These are phyloP conservation scores for Xiphias gladius DNA, from an alignment of 2,113 vertebrate genomes.

Conservation along the genomic window DNA sequence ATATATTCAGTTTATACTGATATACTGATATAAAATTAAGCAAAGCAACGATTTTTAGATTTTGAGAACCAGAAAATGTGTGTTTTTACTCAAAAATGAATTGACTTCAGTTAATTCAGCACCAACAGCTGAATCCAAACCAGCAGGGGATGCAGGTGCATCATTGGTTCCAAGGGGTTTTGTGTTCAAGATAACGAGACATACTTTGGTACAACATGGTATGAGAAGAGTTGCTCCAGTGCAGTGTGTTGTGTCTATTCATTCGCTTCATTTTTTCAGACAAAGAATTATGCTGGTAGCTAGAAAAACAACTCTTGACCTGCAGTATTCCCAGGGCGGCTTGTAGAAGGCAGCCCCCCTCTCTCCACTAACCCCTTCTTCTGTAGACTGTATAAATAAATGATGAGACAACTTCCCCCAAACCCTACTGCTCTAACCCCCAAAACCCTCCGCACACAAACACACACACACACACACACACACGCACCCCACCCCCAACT, in stretches of 20 bases:
- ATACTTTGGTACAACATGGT: background rate
- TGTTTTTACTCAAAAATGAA: background rate
- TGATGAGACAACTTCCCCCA: constrained; percentile 77
- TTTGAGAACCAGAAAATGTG: background rate
- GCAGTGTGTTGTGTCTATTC: constrained; percentile 21
- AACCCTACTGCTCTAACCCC: constrained; percentile 66
- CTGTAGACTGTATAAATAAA: constrained; percentile 83
- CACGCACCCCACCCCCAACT: constrained; percentile 59
- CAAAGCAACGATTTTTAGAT: too few relatives aligned
- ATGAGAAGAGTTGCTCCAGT: constrained; percentile 1
- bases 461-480: constrained; percentile 30
- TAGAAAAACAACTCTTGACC: constrained; percentile 81
- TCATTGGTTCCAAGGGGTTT: background rate
- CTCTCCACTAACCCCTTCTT: constrained; percentile 70
- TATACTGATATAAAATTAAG: too few relatives aligned
- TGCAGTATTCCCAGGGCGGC: constrained; percentile 69
- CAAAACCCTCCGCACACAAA: constrained; percentile 49
- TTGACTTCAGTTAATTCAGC: background rate
- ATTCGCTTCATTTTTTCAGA: constrained; percentile 60
- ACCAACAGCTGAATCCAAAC: background rate
- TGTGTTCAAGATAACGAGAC: constrained; percentile 23
- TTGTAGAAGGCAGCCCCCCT: constrained; percentile 56
- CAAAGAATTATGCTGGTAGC: constrained; percentile 77
- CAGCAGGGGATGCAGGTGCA: background rate
- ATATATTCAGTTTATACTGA: too few relatives aligned